A percentile compares a stretch with the other conserved stretches of the same genome.
Evolutionary conservation across 2,797 vertebrate species (phyloP).

Genomic region (Microchirus variegatus): DNA sequence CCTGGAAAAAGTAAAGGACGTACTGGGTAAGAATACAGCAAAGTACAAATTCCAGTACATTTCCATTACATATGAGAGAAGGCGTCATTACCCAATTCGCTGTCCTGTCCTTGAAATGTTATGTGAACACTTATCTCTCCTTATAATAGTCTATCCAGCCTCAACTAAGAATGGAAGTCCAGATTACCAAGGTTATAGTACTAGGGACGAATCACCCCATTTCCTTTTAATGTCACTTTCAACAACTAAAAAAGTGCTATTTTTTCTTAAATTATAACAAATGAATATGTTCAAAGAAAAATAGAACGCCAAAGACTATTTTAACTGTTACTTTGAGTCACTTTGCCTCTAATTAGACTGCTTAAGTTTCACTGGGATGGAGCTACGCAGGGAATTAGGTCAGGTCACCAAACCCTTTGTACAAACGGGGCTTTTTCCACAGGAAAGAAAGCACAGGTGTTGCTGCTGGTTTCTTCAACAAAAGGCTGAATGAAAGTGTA

Average conservation of each 20-base stretch:
- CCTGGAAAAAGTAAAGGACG: background rate
- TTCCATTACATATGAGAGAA: background rate
- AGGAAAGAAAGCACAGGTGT: constrained; percentile 5
- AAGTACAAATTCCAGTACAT: background rate
- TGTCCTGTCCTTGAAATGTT: background rate
- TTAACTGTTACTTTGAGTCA: background rate
- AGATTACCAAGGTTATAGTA: too few species aligned
- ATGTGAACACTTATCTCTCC: background rate
- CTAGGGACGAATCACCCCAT: background rate
- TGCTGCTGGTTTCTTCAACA: constrained; percentile 14
- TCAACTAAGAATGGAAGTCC: background rate
- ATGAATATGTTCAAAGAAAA: background rate
- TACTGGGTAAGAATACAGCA: background rate
- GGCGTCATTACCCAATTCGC: background rate
- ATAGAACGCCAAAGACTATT: background rate
- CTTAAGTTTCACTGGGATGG: constrained; percentile 4
- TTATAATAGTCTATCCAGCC: background rate
- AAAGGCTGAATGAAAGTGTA: background rate
- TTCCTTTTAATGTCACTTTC: background rate
- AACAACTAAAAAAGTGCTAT: background rate
- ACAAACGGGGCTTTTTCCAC: background rate
- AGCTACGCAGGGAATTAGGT: background rate
- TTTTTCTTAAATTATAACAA: background rate
- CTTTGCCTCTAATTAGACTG: background rate
- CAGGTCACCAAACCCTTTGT: constrained; percentile 7